Evolutionary conservation across 2,113 vertebrate genomes (phyloP).

Genomic region (pig (Sus scrofa)): DNA sequence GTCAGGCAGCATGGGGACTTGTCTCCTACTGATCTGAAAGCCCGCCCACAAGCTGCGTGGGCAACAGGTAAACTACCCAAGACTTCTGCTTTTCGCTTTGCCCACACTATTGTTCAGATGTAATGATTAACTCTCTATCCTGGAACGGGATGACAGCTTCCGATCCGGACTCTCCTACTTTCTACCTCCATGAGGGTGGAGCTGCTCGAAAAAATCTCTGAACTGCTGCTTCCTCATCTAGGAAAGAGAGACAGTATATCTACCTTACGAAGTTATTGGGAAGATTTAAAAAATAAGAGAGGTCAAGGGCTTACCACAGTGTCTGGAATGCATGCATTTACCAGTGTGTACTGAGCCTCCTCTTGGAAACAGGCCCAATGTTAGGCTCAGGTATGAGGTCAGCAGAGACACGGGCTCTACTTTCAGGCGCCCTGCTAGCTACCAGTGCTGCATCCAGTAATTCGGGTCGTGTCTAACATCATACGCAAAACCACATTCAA

Average conservation of each 20-base stretch:
- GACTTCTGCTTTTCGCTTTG: background rate
- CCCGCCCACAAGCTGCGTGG: background rate
- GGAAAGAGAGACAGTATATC: background rate
- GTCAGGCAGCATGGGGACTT: background rate
- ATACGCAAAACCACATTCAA: background rate
- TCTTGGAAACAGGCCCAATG: background rate
- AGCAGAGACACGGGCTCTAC: background rate
- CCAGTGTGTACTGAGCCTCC: background rate
- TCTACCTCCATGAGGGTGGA: background rate
- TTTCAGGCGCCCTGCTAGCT: accelerated
- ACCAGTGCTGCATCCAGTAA: accelerated
- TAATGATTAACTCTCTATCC: background rate
- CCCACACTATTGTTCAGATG: background rate
- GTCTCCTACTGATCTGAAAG: background rate
- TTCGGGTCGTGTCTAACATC: background rate
- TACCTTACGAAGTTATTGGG: background rate
- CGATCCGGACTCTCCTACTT: background rate
- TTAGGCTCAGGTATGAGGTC: background rate
- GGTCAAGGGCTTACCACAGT: background rate
- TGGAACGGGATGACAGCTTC: background rate
- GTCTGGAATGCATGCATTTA: background rate
- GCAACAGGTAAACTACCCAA: background rate
- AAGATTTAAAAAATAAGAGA: background rate
- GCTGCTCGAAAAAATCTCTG: background rate
- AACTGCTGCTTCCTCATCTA: background rate